A percentile compares a stretch with the other conserved stretches of the same genome.
Evolutionary conservation across 2,797 vertebrate genomes (phyloP).

Genomic region (Morelia viridis): DNA sequence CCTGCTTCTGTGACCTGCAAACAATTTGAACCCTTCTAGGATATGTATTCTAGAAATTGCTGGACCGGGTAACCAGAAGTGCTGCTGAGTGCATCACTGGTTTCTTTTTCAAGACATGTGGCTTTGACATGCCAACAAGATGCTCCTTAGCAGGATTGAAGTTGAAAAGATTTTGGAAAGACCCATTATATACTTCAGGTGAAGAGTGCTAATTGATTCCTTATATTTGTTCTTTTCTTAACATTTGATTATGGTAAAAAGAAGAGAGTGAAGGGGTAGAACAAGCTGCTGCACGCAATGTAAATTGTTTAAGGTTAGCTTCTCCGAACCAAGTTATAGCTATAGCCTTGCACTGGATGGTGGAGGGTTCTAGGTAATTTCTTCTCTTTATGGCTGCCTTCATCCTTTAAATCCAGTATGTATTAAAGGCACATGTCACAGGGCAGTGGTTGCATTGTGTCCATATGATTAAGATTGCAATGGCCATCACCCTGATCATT

Average conservation of each 20-base stretch:
- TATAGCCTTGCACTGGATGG: background rate
- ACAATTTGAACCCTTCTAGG: background rate
- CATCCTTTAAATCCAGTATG: conserved; percentile 11
- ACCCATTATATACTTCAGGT: fast-evolving
- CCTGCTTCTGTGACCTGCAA: background rate
- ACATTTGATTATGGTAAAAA: background rate
- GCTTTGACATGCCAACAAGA: background rate
- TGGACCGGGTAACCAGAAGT: background rate
- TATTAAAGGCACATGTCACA: background rate
- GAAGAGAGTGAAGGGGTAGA: background rate
- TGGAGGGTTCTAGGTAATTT: background rate
- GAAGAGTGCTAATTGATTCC: background rate
- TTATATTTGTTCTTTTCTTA: background rate
- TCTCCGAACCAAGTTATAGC: background rate
- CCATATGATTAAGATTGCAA: too few relatives aligned
- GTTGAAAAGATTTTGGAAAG: conserved; percentile 1
- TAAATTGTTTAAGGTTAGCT: background rate
- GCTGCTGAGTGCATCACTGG: background rate
- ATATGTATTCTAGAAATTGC: background rate
- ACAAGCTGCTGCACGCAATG: background rate
- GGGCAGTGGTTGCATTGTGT: too few relatives aligned
- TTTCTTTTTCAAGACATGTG: conserved; percentile 11
- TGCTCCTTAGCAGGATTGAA: background rate
- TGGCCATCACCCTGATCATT: too few relatives aligned
- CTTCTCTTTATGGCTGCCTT: background rate